phyloP scores from a whole-genome alignment of 64 coral and sea anemone genomes.

The Trachythela sp. region DNA sequence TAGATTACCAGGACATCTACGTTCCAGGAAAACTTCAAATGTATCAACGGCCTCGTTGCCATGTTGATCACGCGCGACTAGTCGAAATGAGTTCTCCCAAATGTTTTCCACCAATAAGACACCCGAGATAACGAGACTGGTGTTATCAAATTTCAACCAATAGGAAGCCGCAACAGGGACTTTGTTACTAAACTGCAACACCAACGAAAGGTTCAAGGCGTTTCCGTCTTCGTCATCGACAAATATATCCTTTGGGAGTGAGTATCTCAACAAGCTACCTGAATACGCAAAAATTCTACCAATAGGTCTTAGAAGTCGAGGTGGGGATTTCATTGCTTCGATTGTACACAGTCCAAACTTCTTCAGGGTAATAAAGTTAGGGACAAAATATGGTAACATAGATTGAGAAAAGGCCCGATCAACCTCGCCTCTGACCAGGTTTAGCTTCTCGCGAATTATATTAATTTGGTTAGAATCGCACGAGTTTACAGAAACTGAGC shows the following conservation, averaged over 20 bases:
- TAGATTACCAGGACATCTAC: neutral
- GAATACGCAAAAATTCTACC: neutral
- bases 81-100: neutral
- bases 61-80: neutral
- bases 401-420: constrained; percentile 37
- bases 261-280: neutral
- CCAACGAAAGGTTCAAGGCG: neutral
- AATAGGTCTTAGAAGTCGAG: neutral
- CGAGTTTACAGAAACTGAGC: constrained; percentile 3
- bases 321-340: neutral
- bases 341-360: constrained; percentile 43
- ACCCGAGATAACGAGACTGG: neutral
- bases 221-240: neutral
- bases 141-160: neutral
- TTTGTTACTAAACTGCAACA: neutral
- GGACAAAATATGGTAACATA: constrained; percentile 39
- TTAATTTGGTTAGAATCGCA: constrained; percentile 24
- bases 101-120: neutral
- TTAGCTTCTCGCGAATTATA: neutral
- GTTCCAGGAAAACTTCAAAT: neutral
- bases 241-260: neutral
- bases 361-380: constrained; percentile 3
- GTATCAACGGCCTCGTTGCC: neutral
- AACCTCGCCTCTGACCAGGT: neutral
- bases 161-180: neutral